Percentiles rank a stretch among this genome's conserved stretches.
Conservation (phyloP, 2,797 vertebrate genomes). For the Paguma larvata region DNA sequence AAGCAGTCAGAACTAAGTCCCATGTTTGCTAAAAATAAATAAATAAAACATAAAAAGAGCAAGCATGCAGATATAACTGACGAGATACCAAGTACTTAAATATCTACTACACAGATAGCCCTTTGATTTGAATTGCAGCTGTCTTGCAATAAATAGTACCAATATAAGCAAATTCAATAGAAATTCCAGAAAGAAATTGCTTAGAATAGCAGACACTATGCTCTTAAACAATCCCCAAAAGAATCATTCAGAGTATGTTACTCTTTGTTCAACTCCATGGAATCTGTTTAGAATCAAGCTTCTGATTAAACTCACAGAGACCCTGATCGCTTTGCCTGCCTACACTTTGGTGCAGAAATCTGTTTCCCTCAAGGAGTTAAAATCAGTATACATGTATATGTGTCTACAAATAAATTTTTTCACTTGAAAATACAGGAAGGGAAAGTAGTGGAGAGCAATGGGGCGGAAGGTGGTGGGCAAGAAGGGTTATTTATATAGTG, state of each 20-base stretch:
- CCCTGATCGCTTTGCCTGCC: neutral
- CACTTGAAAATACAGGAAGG: neutral
- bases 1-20: neutral
- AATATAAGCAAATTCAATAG: slow-evolving; percentile 12
- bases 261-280: neutral
- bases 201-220: neutral
- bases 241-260: neutral
- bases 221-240: neutral
- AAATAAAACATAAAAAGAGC: neutral
- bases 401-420: neutral
- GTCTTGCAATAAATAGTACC: neutral
- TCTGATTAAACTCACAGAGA: neutral
- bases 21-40: neutral
- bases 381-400: neutral
- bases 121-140: slow-evolving; percentile 51
- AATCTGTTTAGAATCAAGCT: slow-evolving; percentile 28
- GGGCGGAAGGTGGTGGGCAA: neutral
- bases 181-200: slow-evolving; percentile 12
- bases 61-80: slow-evolving; percentile 32
- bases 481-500: neutral
- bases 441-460: neutral
- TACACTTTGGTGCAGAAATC: neutral
- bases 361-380: neutral
- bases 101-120: neutral
- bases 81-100: slow-evolving; percentile 2